Conservation (phyloP, 2,888 invertebrate genomes). For the Odontomyia ornata region DNA sequence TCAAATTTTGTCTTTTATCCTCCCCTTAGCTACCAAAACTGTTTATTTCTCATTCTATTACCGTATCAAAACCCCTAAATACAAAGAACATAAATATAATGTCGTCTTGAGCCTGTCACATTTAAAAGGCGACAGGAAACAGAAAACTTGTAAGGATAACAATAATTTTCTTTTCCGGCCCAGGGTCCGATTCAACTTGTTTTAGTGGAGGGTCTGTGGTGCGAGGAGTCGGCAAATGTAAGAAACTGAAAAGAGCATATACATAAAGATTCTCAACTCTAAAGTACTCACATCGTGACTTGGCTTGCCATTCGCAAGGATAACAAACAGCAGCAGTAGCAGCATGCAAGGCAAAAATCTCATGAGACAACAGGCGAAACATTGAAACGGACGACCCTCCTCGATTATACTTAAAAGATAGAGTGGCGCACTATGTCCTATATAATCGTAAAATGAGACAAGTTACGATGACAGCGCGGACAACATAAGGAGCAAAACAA, state of each 20-base stretch:
- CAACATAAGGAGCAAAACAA: constrained; percentile 38
- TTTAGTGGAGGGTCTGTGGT: too few relatives aligned
- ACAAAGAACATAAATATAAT: constrained; percentile 29
- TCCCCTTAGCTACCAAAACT: not conserved
- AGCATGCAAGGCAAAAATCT: too few relatives aligned
- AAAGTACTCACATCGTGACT: too few relatives aligned
- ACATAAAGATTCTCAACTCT: too few relatives aligned
- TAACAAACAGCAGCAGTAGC: too few relatives aligned
- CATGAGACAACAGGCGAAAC: too few relatives aligned
- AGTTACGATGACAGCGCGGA: constrained; percentile 32
- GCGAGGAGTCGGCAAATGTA: too few relatives aligned
- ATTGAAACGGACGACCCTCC: constrained; percentile 26
- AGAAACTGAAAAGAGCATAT: too few relatives aligned
- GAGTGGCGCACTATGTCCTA: constrained; percentile 12
- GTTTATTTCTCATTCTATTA: constrained; percentile 24
- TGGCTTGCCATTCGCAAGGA: too few relatives aligned
- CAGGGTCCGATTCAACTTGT: not conserved
- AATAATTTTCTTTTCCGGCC: constrained; percentile 40
- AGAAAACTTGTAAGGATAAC: constrained; percentile 45
- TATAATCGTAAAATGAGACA: constrained; percentile 41
- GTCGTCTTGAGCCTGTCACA: constrained; percentile 27
- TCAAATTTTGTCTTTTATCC: too few relatives aligned
- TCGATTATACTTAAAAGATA: constrained; percentile 16
- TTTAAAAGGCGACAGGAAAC: constrained; percentile 46
- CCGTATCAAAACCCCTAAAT: constrained; percentile 40